Percentiles rank a stretch among this genome's conserved stretches.
These are phyloP conservation scores for Eurosta solidaginis DNA, from an alignment of 1,140 invertebrate species.

Conservation along the genomic window DNA sequence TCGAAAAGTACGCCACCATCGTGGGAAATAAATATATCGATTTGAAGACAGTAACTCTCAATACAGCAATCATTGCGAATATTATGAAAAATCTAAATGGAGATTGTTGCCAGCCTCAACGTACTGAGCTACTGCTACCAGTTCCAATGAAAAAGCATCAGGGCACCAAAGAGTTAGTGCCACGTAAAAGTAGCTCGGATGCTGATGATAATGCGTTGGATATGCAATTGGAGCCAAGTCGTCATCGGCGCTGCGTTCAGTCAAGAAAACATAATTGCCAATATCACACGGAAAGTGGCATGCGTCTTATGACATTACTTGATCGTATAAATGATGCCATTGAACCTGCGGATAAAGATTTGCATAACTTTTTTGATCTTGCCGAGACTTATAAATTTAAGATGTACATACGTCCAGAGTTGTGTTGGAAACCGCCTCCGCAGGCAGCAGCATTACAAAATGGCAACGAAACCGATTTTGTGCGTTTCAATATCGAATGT, in stretches of 20 bases:
- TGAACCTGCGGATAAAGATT: conserved; percentile 6
- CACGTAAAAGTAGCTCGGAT: background rate
- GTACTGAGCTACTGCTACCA: background rate
- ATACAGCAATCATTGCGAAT: conserved; percentile 12
- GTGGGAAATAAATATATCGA: conserved; percentile 35
- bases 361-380: conserved; percentile 11
- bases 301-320: background rate
- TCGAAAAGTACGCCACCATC: conserved; percentile 39
- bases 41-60: conserved; percentile 16
- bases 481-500: conserved; percentile 17
- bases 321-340: conserved; percentile 28
- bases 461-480: background rate
- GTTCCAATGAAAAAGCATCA: background rate
- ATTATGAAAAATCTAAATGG: conserved; percentile 30
- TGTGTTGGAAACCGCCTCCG: conserved; percentile 20
- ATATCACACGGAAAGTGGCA: background rate
- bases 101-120: background rate
- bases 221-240: background rate
- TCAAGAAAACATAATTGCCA: background rate
- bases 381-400: conserved; percentile 22
- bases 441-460: background rate
- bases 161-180: background rate
- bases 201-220: background rate
- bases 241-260: background rate
- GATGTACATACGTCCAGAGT: conserved; percentile 22